phyloP scores from a whole-genome alignment of 2,113 vertebrate species.

The Anolis carolinensis region DNA sequence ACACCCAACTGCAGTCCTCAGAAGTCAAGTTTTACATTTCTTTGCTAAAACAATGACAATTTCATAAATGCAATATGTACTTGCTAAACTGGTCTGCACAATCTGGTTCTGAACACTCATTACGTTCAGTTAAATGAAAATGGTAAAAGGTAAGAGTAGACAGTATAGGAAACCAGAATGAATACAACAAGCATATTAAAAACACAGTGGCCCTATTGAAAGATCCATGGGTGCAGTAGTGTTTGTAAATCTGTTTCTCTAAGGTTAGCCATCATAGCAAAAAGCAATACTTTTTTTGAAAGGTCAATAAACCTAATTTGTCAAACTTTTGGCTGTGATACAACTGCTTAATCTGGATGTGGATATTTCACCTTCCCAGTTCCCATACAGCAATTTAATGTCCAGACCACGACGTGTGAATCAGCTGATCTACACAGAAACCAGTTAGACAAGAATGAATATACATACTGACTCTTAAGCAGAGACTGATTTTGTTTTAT shows the following conservation, averaged over 20 bases:
- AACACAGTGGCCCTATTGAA: conserved; percentile 3
- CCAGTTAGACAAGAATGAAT: not conserved
- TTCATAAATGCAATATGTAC: conserved; percentile 54
- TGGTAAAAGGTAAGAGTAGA: conserved; percentile 41
- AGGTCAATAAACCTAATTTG: not conserved
- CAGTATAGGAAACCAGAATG: conserved; percentile 54
- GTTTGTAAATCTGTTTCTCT: not conserved
- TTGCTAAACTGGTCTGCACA: conserved; percentile 44
- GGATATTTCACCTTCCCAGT: not conserved
- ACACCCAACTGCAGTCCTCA: conserved; percentile 40
- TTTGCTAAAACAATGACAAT: conserved; percentile 45
- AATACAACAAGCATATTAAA: conserved; percentile 42
- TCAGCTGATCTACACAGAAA: not conserved
- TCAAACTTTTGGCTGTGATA: not conserved
- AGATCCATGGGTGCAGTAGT: not conserved
- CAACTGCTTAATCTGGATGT: not conserved
- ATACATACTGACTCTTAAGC: not conserved
- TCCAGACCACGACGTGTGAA: not conserved
- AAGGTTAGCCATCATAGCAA: not conserved
- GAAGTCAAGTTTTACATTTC: conserved; percentile 38
- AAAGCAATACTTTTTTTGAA: not conserved
- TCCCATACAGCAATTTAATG: not conserved
- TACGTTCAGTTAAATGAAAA: conserved; percentile 32
- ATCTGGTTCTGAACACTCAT: conserved; percentile 43
- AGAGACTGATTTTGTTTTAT: conserved; percentile 28